Base-by-base conservation (phyloP, 2,113 vertebrate genomes). In the Leptobrachium leishanense region DNA sequence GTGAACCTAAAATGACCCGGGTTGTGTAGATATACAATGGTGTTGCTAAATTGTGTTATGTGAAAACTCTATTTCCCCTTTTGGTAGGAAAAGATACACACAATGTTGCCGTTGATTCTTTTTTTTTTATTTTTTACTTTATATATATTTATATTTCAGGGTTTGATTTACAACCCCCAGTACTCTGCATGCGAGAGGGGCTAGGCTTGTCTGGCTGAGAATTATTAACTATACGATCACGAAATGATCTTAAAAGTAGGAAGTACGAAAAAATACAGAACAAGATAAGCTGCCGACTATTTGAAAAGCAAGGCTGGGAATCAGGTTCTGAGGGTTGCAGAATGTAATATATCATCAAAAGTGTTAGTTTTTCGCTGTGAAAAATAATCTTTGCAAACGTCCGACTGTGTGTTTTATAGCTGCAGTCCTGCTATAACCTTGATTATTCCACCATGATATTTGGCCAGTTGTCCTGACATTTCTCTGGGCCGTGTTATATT, bases 31-130 rank as follows among this genome's bases (percentile, higher is more conserved):
- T 81, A 74, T 59, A 31, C 20, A 31, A 31, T 31, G 20, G 78
- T 74, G 53, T 54, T 68, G 20, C 74, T 73, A 55, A 64, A 62
- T 74, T 71, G 46, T 50, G 43, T 59, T 59, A n/a, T 74, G 41
- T 68, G 43, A 74, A 68, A 81, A 43, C 53, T 74, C 77, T 65
- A 53, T 63, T 81, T 81, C 78, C 71, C 54, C 71, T 81, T 81
- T 81, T 81, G 70, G n/a, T 67, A 74, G 77, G 77, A 68, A 74
- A 63, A 79, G 50, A 79, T 74, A 73, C 20, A 79, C 68, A 73
- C 20, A 59, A 43, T 68, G 68, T 74, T 79, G 62, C 41, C 65
- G 69, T 67, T 39, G 46, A 65, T 9, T 44, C 41, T 46, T 70
- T 57, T 50, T 67, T 31, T 73, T 42, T 67, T 73, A n/a, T 31